A percentile compares a stretch with the other conserved stretches of the same genome.
Conservation (phyloP, 2,888 invertebrate genomes). For the Troides oblongomaculatus region DNA sequence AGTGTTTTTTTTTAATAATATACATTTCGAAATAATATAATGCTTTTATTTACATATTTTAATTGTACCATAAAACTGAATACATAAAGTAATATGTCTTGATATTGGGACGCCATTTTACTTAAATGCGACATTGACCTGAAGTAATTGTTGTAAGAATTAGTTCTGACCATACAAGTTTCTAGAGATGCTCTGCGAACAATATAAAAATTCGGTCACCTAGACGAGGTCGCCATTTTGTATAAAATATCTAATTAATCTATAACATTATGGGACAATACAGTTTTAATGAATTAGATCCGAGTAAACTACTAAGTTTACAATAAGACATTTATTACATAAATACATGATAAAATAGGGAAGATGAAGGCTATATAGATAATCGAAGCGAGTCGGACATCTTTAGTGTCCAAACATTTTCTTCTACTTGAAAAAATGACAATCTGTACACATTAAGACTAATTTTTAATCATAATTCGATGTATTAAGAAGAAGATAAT, state of each 20-base stretch:
- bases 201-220: constrained; percentile 77
- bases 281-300: constrained; percentile 72
- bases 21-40: background rate
- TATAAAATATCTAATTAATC: constrained; percentile 74
- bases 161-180: constrained; percentile 4
- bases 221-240: constrained; percentile 77
- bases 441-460: constrained; percentile 52
- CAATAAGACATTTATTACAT: constrained; percentile 77
- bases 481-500: constrained; percentile 53
- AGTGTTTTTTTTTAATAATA: background rate
- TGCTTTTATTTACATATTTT: background rate
- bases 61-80: constrained; percentile 1
- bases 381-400: constrained; percentile 60
- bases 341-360: constrained; percentile 66
- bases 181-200: constrained; percentile 50
- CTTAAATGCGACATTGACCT: background rate
- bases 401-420: constrained; percentile 48
- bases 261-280: constrained; percentile 71
- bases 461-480: constrained; percentile 55
- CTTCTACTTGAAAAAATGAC: constrained; percentile 35
- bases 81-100: background rate
- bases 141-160: background rate
- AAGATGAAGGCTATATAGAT: constrained; percentile 65
- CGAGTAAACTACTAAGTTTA: constrained; percentile 73
- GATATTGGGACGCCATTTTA: constrained; percentile 9